Conservation (phyloP, 2,888 invertebrate genomes). For the Macaria liturata region DNA sequence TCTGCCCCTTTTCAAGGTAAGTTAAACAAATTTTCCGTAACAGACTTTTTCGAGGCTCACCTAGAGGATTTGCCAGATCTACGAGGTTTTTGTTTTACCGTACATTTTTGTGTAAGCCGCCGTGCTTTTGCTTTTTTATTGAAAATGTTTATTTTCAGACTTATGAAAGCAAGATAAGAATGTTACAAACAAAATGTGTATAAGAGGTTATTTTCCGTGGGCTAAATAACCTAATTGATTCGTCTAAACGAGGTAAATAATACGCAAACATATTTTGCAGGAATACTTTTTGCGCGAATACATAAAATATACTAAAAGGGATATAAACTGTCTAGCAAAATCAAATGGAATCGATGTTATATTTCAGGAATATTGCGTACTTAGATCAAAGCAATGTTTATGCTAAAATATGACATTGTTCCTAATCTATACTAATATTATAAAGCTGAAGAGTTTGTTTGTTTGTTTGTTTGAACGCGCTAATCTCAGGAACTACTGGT, state of each 20-base stretch:
- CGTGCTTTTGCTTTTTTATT: constrained; percentile 29
- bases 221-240: too few relatives aligned
- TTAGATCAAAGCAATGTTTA: constrained; percentile 41
- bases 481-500: too few relatives aligned
- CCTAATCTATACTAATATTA: too few relatives aligned
- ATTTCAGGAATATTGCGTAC: constrained; percentile 26
- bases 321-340: constrained; percentile 12
- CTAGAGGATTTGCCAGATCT: constrained; percentile 72
- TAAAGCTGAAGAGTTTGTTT: too few relatives aligned
- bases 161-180: too few relatives aligned
- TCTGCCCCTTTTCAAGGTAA: constrained; percentile 71
- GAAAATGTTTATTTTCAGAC: constrained; percentile 1
- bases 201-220: too few relatives aligned
- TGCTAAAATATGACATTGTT: constrained; percentile 49
- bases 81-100: constrained; percentile 68
- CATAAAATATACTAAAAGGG: constrained; percentile 4
- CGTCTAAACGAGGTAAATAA: too few relatives aligned
- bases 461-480: too few relatives aligned
- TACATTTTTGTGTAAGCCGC: constrained; percentile 50
- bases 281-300: too few relatives aligned
- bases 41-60: constrained; percentile 72
- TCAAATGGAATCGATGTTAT: constrained; percentile 15
- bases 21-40: constrained; percentile 77
- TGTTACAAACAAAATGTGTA: too few relatives aligned
- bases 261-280: too few relatives aligned